Percentiles rank a stretch among this genome's conserved stretches.
Evolutionary conservation across 2,113 vertebrate species (phyloP).

Genomic region (Ivindomyrus marchei): DNA sequence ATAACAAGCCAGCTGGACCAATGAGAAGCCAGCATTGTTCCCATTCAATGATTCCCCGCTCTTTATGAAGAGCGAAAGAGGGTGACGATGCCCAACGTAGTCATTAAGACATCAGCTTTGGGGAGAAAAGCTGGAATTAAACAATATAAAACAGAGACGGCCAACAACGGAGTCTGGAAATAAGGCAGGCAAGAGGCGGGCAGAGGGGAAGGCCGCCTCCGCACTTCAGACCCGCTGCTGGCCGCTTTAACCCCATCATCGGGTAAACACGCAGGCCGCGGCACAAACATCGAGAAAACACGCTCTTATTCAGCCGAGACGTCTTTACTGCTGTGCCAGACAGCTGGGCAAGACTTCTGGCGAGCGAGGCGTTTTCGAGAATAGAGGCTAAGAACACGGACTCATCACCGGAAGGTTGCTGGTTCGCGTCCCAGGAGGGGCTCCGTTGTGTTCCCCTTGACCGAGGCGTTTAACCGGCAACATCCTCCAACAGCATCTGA

Average conservation of each 20-base stretch:
- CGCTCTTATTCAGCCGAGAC: background rate
- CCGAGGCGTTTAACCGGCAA: background rate
- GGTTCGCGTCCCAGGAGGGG: background rate
- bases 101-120: background rate
- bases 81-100: background rate
- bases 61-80: background rate
- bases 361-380: background rate
- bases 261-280: background rate
- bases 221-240: background rate
- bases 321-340: background rate
- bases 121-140: background rate
- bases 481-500: background rate
- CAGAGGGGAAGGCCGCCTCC: background rate
- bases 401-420: slow-evolving; percentile 1
- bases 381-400: background rate
- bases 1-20: background rate
- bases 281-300: background rate
- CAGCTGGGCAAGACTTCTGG: background rate
- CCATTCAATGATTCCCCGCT: background rate
- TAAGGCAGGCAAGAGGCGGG: background rate
- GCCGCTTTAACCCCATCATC: background rate
- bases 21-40: background rate
- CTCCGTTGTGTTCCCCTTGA: background rate
- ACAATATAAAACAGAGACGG: background rate
- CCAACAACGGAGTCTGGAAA: background rate